These are phyloP conservation scores for Crypturellus tataupa DNA, from an alignment of 2,797 vertebrate species.

Conservation along the genomic window DNA sequence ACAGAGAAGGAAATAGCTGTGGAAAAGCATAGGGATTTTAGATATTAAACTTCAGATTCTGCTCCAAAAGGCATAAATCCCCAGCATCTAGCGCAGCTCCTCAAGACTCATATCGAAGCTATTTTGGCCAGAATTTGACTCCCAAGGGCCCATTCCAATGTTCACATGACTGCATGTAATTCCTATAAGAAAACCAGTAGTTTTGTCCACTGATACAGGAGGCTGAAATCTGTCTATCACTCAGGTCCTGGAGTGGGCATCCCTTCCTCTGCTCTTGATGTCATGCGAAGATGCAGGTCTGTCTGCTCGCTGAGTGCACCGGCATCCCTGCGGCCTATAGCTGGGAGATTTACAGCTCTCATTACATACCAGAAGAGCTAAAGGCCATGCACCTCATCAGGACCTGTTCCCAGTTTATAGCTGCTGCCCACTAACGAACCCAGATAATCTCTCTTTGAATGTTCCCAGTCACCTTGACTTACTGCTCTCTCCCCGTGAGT, in stretches of 20 bases:
- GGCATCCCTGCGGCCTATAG: background rate
- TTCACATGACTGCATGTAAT: background rate
- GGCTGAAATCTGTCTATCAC: background rate
- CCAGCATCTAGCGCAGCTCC: background rate
- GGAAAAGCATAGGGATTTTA: background rate
- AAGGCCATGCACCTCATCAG: conserved; percentile 13
- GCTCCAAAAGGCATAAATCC: background rate
- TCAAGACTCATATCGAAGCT: background rate
- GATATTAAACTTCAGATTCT: background rate
- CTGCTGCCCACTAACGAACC: conserved; percentile 6
- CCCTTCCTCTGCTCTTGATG: background rate
- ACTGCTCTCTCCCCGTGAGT: background rate
- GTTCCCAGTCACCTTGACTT: conserved; percentile 42
- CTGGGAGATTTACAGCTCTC: conserved; percentile 23
- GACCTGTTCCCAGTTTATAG: conserved; percentile 13
- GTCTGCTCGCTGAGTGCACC: background rate
- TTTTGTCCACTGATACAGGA: background rate
- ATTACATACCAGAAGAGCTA: conserved; percentile 12
- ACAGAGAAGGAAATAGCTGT: background rate
- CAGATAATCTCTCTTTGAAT: conserved; percentile 25
- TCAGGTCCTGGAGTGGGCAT: background rate
- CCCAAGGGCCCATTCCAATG: background rate
- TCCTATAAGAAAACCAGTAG: background rate
- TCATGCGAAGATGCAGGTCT: background rate
- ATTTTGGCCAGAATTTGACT: background rate